Conservation (phyloP, 2,113 vertebrate species). For the Chelonoidis abingdonii region DNA sequence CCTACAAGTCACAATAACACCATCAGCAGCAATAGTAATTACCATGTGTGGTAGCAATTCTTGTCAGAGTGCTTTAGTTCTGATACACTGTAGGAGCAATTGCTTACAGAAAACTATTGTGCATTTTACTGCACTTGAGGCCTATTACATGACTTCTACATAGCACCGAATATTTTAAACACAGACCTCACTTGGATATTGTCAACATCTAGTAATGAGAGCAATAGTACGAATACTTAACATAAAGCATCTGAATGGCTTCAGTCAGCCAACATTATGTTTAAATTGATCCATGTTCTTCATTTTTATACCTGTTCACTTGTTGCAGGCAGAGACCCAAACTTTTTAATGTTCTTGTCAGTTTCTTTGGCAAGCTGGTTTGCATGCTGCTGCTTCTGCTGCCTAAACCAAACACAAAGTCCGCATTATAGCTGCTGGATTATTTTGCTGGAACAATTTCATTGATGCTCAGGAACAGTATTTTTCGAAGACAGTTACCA, state of each 20-base stretch:
- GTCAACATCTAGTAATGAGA: not conserved
- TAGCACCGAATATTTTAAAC: not conserved
- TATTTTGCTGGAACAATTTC: not conserved
- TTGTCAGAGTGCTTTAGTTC: not conserved
- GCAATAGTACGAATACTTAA: not conserved
- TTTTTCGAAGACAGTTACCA: not conserved
- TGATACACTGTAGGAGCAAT: not conserved
- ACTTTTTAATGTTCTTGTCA: constrained; percentile 93
- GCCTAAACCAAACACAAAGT: constrained; percentile 79
- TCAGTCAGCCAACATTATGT: not conserved
- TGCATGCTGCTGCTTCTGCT: constrained; percentile 93
- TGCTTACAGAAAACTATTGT: not conserved
- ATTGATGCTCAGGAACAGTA: not conserved
- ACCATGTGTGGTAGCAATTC: not conserved
- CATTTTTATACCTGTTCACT: constrained; percentile 85
- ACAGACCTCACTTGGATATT: not conserved
- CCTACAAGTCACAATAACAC: not conserved
- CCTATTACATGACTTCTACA: not conserved
- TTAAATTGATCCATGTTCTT: constrained; percentile 14
- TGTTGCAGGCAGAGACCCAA: constrained; percentile 88
- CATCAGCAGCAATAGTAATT: not conserved
- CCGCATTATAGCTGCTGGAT: not conserved
- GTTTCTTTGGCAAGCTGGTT: constrained; percentile 97
- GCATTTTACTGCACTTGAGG: not conserved
- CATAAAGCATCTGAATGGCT: too few species aligned